These are phyloP conservation scores for Eolophus roseicapilla DNA, from an alignment of 2,113 vertebrate species.

Conservation along the genomic window DNA sequence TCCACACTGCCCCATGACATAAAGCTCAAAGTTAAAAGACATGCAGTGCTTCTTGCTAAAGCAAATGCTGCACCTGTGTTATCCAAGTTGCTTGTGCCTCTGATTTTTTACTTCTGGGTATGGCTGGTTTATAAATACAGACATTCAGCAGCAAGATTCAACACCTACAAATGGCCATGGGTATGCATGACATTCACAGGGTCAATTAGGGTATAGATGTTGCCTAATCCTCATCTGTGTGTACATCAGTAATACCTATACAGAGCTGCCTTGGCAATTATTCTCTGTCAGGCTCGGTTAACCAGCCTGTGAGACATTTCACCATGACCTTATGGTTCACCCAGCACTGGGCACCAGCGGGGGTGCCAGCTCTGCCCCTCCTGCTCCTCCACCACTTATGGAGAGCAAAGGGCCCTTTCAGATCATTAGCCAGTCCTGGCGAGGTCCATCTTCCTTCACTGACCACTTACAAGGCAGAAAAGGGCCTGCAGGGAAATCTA, in stretches of 20 bases:
- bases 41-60: neutral
- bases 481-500: neutral
- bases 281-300: neutral
- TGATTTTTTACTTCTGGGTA: neutral
- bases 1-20: neutral
- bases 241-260: neutral
- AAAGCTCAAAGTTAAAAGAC: neutral
- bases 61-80: neutral
- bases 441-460: neutral
- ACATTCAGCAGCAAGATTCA: neutral
- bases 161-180: neutral
- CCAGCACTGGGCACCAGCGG: neutral
- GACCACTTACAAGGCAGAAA: neutral
- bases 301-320: neutral
- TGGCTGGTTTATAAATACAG: neutral
- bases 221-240: neutral
- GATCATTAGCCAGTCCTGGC: fast-evolving
- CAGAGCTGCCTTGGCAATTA: neutral
- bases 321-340: neutral
- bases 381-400: too few relatives aligned
- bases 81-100: neutral
- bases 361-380: neutral
- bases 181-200: neutral
- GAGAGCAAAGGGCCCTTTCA: neutral
- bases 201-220: fast-evolving